Conservation (phyloP, 2,113 vertebrate genomes). For the Nestor notabilis region DNA sequence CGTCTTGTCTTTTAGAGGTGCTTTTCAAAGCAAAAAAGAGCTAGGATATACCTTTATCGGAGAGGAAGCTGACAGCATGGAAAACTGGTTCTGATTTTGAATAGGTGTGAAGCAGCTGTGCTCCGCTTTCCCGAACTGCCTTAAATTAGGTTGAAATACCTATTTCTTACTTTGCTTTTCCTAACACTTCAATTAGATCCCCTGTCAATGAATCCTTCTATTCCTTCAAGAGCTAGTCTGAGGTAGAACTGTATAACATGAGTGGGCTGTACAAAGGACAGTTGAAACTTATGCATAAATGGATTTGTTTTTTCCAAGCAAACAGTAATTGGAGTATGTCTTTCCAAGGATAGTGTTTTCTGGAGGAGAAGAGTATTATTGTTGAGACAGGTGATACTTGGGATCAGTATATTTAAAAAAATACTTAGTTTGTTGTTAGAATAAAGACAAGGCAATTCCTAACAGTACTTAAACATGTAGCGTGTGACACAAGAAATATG, state of each 20-base stretch:
- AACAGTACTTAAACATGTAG: not conserved
- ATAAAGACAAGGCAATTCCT: not conserved
- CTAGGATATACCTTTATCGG: not conserved
- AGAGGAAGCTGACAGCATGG: not conserved
- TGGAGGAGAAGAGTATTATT: not conserved
- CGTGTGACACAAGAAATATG: fast-evolving
- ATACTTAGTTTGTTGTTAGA: not conserved
- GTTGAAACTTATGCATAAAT: not conserved
- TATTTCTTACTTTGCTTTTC: not conserved
- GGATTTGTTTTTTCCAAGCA: not conserved
- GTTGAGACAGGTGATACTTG: not conserved
- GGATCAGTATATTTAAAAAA: not conserved
- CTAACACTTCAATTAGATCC: not conserved
- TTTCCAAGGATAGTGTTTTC: not conserved
- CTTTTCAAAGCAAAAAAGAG: not conserved
- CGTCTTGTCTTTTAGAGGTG: not conserved
- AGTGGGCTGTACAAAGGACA: not conserved
- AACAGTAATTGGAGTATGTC: not conserved
- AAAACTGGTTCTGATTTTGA: not conserved
- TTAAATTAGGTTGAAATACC: not conserved
- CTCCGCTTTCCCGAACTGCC: not conserved
- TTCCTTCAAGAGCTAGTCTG: not conserved
- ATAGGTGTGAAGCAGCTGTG: not conserved
- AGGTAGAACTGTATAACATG: not conserved
- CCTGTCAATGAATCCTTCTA: not conserved